Evolutionary conservation across 1,140 invertebrate species (phyloP).

Genomic region (Orchesella cincta): DNA sequence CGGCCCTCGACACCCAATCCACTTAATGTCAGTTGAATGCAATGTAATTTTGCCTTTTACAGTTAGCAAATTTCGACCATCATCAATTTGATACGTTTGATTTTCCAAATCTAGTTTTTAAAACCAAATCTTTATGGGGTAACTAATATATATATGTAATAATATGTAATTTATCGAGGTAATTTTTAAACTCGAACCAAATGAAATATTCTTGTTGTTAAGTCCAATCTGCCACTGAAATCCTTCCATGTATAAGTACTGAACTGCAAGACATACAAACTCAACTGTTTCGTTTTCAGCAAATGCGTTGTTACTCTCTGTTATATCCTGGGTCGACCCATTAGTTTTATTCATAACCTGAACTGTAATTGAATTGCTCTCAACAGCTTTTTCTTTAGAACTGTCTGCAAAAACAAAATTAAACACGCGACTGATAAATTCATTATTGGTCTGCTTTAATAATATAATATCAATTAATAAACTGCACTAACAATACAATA

Average conservation of each 20-base stretch:
- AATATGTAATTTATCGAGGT: neutral
- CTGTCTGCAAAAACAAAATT: too few species aligned
- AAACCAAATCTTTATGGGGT: neutral
- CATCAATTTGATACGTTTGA: neutral
- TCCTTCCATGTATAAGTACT: neutral
- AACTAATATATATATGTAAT: neutral
- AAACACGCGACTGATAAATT: too few species aligned
- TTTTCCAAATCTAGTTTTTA: neutral
- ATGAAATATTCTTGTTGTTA: neutral
- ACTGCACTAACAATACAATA: neutral
- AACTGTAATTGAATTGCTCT: too few species aligned
- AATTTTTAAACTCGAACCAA: neutral
- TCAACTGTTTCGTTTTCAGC: neutral
- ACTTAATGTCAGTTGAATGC: neutral
- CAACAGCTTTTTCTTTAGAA: too few species aligned
- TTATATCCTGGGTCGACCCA: neutral
- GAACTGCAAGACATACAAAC: neutral
- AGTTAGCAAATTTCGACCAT: neutral
- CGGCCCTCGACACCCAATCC: neutral
- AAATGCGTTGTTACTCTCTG: neutral
- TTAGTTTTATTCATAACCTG: neutral
- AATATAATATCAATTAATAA: neutral
- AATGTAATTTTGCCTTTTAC: neutral
- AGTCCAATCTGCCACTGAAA: neutral
- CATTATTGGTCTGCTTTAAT: too few species aligned